Base-by-base conservation (phyloP, 2,113 vertebrate genomes). In the Oplegnathus fasciatus region DNA sequence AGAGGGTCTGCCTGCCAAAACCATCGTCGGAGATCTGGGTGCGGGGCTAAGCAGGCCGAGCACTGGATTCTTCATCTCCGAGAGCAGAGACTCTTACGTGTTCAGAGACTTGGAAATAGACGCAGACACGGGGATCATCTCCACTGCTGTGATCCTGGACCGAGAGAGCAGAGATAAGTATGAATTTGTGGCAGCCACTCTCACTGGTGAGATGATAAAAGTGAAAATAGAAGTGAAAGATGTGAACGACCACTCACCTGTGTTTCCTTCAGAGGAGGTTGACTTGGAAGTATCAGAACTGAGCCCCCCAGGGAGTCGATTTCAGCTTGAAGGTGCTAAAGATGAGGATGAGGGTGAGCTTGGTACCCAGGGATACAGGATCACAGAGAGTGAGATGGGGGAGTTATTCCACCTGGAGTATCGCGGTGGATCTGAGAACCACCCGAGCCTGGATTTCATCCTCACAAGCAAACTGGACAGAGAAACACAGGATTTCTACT, bases 71-170 rank as follows among this genome's bases (percentile, higher is more conserved):
- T 96, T 99, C 72, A 95, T 98, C 73, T 98, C 98, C 0, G 98
- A 99, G 83, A 96, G 96, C 75, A 95, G 94, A 11, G 97, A 98
- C 80, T 98, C 97, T 0, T 94, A 96, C 7, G 92, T 99, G 73
- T 95, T 97, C 83, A 95, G 94, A n/a, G 98, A 98, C 84, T 92
- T 99, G 91, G 96, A 98, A 54, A 95, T 99, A 77, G 96, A 97
- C 75, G 83, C 95, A 0, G 97, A 97, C 93, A 97, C 96, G 0
- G 98, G 98, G 73, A 92, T 98, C 67, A 97, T 99, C 88, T 96
- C 96, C 80, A 98, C 98, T 0, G 96, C 97, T 0, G 86, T 96
- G 72, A 58, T 94, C 14, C 93, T 98, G 94, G 98, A 99, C 91
- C 92, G 97, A 52, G 98, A 99, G 95, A 94, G 73, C 66, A 94